A percentile compares a stretch with the other conserved stretches of the same genome.
These are phyloP conservation scores for Hedya salicella DNA, from an alignment of 2,888 invertebrate species.

Conservation along the genomic window DNA sequence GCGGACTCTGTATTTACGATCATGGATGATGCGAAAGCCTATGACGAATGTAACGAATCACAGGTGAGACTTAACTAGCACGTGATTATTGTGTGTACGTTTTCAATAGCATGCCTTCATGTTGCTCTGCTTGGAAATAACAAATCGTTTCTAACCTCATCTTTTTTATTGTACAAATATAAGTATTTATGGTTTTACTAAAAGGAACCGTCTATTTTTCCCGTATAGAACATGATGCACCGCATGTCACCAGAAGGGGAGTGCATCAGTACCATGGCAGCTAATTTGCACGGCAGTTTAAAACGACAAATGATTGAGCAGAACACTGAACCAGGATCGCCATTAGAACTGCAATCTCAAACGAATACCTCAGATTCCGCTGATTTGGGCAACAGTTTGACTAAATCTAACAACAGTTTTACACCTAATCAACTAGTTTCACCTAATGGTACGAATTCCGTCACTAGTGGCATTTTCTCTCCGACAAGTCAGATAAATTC, in stretches of 20 bases:
- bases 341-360: slow-evolving; percentile 72
- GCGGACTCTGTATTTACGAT: slow-evolving; percentile 70
- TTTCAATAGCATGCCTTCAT: slow-evolving; percentile 34
- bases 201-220: slow-evolving; percentile 70
- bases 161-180: slow-evolving; percentile 17
- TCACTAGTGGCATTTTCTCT: slow-evolving; percentile 82
- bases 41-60: slow-evolving; percentile 68
- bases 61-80: slow-evolving; percentile 67
- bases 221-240: slow-evolving; percentile 87
- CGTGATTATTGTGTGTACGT: slow-evolving; percentile 34
- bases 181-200: slow-evolving; percentile 48
- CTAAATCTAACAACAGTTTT: slow-evolving; percentile 71
- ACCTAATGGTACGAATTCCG: slow-evolving; percentile 81
- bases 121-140: slow-evolving; percentile 32
- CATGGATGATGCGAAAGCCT: slow-evolving; percentile 66
- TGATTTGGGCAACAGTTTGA: slow-evolving; percentile 73
- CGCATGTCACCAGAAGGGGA: slow-evolving; percentile 90
- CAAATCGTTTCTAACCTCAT: slow-evolving; percentile 35
- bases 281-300: slow-evolving; percentile 88
- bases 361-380: slow-evolving; percentile 73
- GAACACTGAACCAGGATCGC: slow-evolving; percentile 74
- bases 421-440: slow-evolving; percentile 77
- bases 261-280: slow-evolving; percentile 86
- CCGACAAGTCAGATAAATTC: slow-evolving; percentile 84
- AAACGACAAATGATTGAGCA: slow-evolving; percentile 84